phyloP scores from a whole-genome alignment of 2,113 vertebrate species.

The Pavo muticus region DNA sequence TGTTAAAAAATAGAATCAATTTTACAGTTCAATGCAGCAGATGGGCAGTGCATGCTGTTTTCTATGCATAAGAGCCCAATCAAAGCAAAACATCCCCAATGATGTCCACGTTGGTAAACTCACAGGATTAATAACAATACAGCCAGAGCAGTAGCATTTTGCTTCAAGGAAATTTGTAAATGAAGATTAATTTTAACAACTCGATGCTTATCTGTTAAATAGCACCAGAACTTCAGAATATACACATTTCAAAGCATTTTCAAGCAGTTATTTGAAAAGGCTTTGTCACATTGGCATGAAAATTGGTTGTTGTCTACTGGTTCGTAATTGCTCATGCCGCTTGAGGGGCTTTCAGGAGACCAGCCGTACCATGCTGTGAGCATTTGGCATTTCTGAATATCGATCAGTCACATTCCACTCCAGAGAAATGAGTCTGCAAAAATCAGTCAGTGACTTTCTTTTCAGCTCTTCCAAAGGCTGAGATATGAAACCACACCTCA shows the following conservation, averaged over 20 bases:
- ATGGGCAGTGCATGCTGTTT: background rate
- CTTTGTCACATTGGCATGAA: background rate
- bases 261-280: slow-evolving; percentile 59
- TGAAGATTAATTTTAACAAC: slow-evolving; percentile 69
- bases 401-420: background rate
- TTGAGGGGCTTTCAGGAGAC: background rate
- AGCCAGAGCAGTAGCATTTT: background rate
- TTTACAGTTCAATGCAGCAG: slow-evolving; percentile 47
- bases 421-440: background rate
- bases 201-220: slow-evolving; percentile 49
- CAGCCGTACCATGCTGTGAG: background rate
- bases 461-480: background rate
- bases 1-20: background rate
- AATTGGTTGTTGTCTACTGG: slow-evolving; percentile 34
- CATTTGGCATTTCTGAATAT: background rate
- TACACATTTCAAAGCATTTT: slow-evolving; percentile 1
- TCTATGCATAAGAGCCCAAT: background rate
- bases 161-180: slow-evolving; percentile 41
- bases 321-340: background rate
- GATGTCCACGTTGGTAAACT: slow-evolving; percentile 5
- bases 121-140: slow-evolving; percentile 21
- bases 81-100: slow-evolving; percentile 20
- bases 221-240: slow-evolving; percentile 21
- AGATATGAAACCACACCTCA: background rate
- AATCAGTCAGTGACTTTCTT: background rate